Conservation (phyloP, 1,140 invertebrate species). For the Amphibalanus amphitrite region DNA sequence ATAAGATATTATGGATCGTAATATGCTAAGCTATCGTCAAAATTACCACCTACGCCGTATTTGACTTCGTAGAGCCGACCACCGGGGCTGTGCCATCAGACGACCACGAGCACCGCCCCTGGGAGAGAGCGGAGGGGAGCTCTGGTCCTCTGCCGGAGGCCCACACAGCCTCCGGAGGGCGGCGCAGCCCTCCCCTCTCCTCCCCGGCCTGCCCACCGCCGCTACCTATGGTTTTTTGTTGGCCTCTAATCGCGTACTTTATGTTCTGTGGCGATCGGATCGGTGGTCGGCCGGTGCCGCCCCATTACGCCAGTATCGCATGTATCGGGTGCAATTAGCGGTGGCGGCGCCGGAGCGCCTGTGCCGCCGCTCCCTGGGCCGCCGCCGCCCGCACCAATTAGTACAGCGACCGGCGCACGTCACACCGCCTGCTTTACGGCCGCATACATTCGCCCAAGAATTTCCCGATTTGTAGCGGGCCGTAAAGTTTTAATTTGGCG, state of each 20-base stretch:
- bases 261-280: not conserved
- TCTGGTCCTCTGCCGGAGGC: no score
- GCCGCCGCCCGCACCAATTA: not conserved
- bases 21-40: no score
- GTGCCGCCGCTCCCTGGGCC: not conserved
- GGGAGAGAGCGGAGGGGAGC: no score
- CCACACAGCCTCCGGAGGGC: no score
- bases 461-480: not conserved
- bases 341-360: no score
- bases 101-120: no score
- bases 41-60: no score
- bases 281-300: no score
- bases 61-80: no score
- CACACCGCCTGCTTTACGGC: not conserved
- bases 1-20: no score
- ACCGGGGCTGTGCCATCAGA: no score
- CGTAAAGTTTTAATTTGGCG: constrained; percentile 1
- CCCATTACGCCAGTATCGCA: not conserved
- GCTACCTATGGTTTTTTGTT: not conserved
- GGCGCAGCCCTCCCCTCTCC: not conserved
- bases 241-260: not conserved
- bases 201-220: not conserved
- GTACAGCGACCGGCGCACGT: not conserved
- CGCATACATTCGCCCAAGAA: not conserved
- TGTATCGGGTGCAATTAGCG: not conserved